A percentile compares a stretch with the other conserved stretches of the same genome.
Evolutionary conservation across 2,797 vertebrate species (phyloP).

Genomic region (Neosilurus hyrtlii): DNA sequence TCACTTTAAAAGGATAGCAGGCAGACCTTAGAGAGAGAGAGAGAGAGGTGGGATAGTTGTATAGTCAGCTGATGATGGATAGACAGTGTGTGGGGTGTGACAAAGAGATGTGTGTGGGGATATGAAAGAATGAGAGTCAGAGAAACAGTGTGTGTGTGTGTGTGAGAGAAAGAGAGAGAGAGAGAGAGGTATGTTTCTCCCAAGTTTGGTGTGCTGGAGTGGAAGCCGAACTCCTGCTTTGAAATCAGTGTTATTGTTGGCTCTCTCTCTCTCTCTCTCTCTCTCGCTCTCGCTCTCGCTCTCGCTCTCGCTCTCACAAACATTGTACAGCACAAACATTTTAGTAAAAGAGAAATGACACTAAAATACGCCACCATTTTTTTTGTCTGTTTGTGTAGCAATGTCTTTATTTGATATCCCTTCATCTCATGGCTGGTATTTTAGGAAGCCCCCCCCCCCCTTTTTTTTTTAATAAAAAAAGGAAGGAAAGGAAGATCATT

Average conservation of each 20-base stretch:
- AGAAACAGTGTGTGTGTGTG: conserved; percentile 11
- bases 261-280: conserved; percentile 49
- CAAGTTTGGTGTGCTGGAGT: conserved; percentile 82
- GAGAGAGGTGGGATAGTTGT: conserved; percentile 55
- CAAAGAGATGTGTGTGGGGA: conserved; percentile 9
- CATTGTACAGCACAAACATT: conserved; percentile 49
- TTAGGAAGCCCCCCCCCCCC: conserved; percentile 8
- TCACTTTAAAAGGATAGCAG: conserved; percentile 70
- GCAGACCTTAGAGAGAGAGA: conserved; percentile 55
- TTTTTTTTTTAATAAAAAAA: background rate
- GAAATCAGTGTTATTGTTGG: conserved; percentile 67
- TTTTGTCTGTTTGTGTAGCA: conserved; percentile 58
- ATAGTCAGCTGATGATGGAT: conserved; percentile 50
- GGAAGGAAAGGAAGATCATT: conserved; percentile 23
- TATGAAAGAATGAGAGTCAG: conserved; percentile 22
- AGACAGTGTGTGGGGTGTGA: conserved; percentile 57
- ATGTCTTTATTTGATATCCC: conserved; percentile 57
- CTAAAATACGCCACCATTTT: conserved; percentile 56
- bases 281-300: conserved; percentile 72
- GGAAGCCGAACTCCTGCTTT: conserved; percentile 67
- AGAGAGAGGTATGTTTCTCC: conserved; percentile 70
- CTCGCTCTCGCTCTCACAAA: conserved; percentile 71
- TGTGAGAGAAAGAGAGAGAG: conserved; percentile 16
- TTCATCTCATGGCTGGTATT: conserved; percentile 21
- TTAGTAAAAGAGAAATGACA: conserved; percentile 59